A percentile compares a stretch with the other conserved stretches of the same genome.
Evolutionary conservation across 64 coral and sea anemone species (phyloP).

Genomic region (Cladopsammia gracilis): DNA sequence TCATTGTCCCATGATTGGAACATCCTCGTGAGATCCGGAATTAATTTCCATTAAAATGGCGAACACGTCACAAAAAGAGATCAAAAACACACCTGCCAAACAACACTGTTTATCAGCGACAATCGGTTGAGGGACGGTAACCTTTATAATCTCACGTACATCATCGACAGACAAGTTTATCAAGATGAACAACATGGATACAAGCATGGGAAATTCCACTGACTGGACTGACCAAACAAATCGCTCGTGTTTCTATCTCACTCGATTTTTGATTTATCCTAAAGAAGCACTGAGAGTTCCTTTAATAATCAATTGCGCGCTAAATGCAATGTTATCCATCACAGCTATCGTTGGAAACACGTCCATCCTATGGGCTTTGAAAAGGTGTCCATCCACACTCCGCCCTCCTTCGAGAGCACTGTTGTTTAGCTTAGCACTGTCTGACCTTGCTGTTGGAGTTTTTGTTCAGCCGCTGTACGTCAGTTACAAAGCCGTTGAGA

Average conservation of each 20-base stretch:
- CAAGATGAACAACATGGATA: background rate
- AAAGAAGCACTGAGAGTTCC: background rate
- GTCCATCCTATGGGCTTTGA: conserved; percentile 27
- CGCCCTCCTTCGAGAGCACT: conserved; percentile 27
- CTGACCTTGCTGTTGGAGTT: conserved; percentile 6
- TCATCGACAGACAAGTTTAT: background rate
- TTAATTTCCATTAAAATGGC: conserved; percentile 15
- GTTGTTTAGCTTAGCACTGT: background rate
- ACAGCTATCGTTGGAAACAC: conserved; percentile 19
- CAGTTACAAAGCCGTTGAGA: conserved; percentile 16
- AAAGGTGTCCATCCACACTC: background rate
- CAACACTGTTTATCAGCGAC: background rate
- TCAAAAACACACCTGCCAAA: background rate
- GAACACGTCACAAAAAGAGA: background rate
- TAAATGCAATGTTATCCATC: conserved; percentile 12
- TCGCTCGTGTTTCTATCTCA: conserved; percentile 1
- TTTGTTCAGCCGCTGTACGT: conserved; percentile 14
- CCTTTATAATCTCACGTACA: background rate
- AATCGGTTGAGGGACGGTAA: background rate
- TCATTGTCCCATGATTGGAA: background rate
- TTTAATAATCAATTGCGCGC: conserved; percentile 12
- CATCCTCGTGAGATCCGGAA: background rate
- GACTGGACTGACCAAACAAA: background rate
- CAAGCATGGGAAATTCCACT: background rate
- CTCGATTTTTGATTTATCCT: conserved; percentile 13